Evolutionary conservation across 2,888 invertebrate genomes (phyloP), one percentile per base, ranked within the genome.

Genomic region (Auanema freiburgensis): DNA sequence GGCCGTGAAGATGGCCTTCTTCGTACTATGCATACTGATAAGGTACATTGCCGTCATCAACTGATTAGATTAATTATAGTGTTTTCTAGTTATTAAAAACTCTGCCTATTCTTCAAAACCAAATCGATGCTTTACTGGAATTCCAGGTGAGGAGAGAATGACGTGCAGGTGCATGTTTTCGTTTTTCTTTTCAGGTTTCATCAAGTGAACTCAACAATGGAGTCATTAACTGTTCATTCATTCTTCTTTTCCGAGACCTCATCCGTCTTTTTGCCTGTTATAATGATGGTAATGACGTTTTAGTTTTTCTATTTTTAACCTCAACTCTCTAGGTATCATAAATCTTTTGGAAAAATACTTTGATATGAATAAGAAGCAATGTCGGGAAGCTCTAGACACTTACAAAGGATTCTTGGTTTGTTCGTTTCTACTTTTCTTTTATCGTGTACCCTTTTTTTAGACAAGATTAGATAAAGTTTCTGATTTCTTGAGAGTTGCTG

Each of bases 301-400:
- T n/a, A n/a, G n/a, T n/a, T n/a, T n/a, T n/a, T n/a, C n/a, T n/a
- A n/a, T n/a, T 97, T 77, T 88, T 97, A 23, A n/a, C n/a, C 21
- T 51, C 52, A n/a, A 14, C 43, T 12, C 52, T 14, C n/a, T 43
- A 62, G 62, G 72, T 40, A 74, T 76, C 21, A 76, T 76, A 23
- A 75, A 77, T 57, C 69, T 79, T 8, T 67, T 84, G 84, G 97
- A 98, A 88, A 97, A 98, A 87, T 98, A 93, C 88, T 98, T 98
- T 86, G 95, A 96, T 86, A 97, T 98, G 96, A 96, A 96, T 87
- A 97, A 97, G 87, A 98, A 98, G 87, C 93, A 96, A 85, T 93
- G 93, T 84, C 90, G 93, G 79, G 96, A 98, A 84, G 96, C 95
- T 79, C 89, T 98, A 85, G 97, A 98, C 84, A 90, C 96, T 84